phyloP scores from a whole-genome alignment of 2,888 invertebrate genomes.

The Archips crataeganus region DNA sequence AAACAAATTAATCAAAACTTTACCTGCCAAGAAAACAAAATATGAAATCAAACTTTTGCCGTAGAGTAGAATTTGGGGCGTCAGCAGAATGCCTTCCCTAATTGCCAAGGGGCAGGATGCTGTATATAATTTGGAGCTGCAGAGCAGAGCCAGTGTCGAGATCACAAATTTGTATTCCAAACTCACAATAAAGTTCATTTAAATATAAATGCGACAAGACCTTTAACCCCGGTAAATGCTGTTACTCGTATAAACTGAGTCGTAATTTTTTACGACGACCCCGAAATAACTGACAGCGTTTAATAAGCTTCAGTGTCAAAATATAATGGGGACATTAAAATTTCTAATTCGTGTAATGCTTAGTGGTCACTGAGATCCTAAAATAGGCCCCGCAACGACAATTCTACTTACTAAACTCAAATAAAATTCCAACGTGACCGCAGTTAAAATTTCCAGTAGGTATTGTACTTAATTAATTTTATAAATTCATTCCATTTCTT shows the following conservation, averaged over 20 bases:
- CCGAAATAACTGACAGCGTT: conserved; percentile 64
- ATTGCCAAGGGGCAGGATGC: conserved; percentile 36
- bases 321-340: conserved; percentile 57
- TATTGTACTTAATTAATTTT: conserved; percentile 1
- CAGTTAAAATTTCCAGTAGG: conserved; percentile 9
- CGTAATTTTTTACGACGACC: conserved; percentile 73
- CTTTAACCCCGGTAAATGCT: conserved; percentile 71
- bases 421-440: conserved; percentile 32
- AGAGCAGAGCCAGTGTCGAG: conserved; percentile 65
- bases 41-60: conserved; percentile 38
- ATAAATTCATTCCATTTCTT: neutral
- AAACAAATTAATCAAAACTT: conserved; percentile 40
- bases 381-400: conserved; percentile 21
- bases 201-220: conserved; percentile 81
- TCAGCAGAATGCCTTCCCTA: conserved; percentile 28
- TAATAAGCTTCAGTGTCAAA: conserved; percentile 64
- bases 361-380: conserved; percentile 34
- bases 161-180: conserved; percentile 80
- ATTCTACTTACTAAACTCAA: conserved; percentile 19
- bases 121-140: conserved; percentile 62
- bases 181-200: conserved; percentile 80
- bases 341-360: conserved; percentile 47
- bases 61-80: conserved; percentile 14
- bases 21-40: conserved; percentile 41
- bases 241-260: conserved; percentile 68